These are phyloP conservation scores for Coendou prehensilis DNA, from an alignment of 2,797 vertebrate species.

Conservation along the genomic window DNA sequence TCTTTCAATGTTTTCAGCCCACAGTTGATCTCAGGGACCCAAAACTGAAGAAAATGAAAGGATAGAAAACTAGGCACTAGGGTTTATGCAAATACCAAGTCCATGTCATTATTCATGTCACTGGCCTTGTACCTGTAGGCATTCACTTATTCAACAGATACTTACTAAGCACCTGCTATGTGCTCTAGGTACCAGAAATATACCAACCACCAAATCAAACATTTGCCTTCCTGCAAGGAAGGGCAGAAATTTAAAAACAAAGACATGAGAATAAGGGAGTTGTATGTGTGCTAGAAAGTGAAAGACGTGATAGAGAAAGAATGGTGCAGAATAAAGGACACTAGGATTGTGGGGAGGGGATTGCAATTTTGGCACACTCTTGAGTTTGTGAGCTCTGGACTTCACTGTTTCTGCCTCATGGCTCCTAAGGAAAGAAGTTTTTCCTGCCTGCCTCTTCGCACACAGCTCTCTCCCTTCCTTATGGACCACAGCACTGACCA, in stretches of 20 bases:
- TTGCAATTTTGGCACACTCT: not conserved
- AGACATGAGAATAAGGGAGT: not conserved
- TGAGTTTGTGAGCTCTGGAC: not conserved
- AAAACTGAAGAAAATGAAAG: not conserved
- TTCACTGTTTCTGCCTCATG: not conserved
- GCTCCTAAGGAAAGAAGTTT: not conserved
- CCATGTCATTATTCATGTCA: not conserved
- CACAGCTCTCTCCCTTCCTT: not conserved
- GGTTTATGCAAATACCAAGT: not conserved
- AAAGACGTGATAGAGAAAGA: not conserved
- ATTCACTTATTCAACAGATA: not conserved
- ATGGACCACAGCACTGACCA: accelerated
- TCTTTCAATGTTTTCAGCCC: not conserved
- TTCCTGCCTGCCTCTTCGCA: not conserved
- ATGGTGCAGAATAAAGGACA: accelerated
- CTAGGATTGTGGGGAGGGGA: accelerated
- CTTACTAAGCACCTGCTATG: not conserved
- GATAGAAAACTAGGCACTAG: accelerated
- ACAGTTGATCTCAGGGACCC: not conserved
- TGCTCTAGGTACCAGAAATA: not conserved
- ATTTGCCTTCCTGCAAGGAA: not conserved
- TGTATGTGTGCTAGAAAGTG: not conserved
- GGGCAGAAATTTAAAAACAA: not conserved
- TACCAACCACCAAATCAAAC: not conserved
- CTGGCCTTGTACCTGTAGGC: not conserved